A percentile compares a stretch with the other conserved stretches of the same genome.
phyloP scores from a whole-genome alignment of 2,797 vertebrate species.

The Pantherophis vulpinus region DNA sequence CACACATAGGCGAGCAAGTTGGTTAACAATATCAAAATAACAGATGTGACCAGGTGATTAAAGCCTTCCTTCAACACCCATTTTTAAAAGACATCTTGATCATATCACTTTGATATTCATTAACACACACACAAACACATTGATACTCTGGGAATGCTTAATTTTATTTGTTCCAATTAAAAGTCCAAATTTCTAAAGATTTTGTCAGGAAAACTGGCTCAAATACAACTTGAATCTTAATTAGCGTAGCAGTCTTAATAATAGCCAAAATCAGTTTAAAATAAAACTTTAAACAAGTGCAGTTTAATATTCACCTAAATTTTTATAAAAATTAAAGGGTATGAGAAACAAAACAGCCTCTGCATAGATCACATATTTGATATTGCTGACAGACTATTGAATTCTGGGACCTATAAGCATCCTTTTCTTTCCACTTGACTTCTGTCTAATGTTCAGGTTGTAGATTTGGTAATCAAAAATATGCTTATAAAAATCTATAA shows the following conservation, averaged over 20 bases:
- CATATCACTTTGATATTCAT: neutral
- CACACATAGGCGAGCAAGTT: neutral
- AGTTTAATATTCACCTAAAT: neutral
- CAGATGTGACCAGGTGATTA: neutral
- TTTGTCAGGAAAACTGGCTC: neutral
- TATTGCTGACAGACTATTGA: neutral
- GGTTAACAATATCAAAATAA: neutral
- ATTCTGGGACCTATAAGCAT: neutral
- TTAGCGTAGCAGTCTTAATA: neutral
- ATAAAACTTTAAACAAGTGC: neutral
- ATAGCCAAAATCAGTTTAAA: neutral
- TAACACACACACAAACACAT: neutral
- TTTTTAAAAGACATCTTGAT: neutral
- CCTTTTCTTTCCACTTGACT: neutral
- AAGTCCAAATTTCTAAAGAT: neutral
- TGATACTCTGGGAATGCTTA: neutral
- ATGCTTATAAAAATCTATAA: neutral
- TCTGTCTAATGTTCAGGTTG: neutral
- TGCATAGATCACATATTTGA: neutral
- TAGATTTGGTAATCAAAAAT: neutral
- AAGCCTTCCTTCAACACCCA: neutral
- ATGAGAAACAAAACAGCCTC: neutral
- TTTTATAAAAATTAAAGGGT: neutral
- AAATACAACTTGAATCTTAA: neutral
- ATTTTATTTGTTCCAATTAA: neutral